These are phyloP conservation scores for Daphoenositta chrysoptera DNA, from an alignment of 2,113 vertebrate species.

Conservation along the genomic window DNA sequence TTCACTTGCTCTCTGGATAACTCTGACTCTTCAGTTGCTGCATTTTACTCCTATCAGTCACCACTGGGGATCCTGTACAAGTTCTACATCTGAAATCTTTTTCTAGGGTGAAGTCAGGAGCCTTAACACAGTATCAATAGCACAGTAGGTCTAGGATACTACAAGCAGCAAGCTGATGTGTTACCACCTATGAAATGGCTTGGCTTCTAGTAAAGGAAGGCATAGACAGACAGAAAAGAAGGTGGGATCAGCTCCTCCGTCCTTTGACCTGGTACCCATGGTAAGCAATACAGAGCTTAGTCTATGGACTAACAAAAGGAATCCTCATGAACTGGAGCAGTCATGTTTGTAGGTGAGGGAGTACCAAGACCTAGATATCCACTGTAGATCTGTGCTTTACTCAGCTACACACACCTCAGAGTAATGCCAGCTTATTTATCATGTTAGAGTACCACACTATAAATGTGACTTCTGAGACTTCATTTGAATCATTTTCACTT, in stretches of 20 bases:
- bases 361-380: background rate
- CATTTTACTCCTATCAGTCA: background rate
- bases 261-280: background rate
- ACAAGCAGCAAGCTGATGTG: background rate
- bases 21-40: background rate
- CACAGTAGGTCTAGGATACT: background rate
- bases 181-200: background rate
- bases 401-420: background rate
- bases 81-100: background rate
- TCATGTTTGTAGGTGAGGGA: background rate
- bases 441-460: background rate
- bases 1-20: background rate
- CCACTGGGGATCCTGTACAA: background rate
- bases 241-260: background rate
- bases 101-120: background rate
- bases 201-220: background rate
- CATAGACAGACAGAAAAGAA: background rate
- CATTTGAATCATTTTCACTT: background rate
- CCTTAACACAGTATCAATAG: background rate
- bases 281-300: fast-evolving
- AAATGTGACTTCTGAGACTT: background rate
- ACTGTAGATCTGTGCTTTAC: background rate
- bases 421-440: background rate
- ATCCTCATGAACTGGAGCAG: background rate
- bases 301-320: background rate